Conservation (phyloP, 2,113 vertebrate genomes). For the Lepus americanus region DNA sequence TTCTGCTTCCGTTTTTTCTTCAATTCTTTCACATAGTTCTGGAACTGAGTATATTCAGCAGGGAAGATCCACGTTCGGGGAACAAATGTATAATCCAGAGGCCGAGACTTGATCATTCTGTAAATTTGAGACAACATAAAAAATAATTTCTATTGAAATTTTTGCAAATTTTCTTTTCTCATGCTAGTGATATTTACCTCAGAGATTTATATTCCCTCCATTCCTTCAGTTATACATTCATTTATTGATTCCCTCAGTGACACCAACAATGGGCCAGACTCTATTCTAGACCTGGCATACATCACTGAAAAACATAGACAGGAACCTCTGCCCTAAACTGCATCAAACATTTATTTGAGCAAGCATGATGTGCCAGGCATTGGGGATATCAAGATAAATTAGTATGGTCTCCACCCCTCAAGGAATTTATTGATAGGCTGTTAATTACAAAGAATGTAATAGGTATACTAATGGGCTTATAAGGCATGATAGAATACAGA, state of each 20-base stretch:
- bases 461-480: not conserved
- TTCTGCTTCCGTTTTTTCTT: conserved; percentile 97
- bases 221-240: conserved; percentile 21
- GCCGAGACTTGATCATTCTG: conserved; percentile 98
- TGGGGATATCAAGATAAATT: conserved; percentile 12
- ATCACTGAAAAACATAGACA: not conserved
- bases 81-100: conserved; percentile 97
- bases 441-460: conserved; percentile 9
- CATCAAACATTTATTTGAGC: not conserved
- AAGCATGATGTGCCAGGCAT: not conserved
- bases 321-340: not conserved
- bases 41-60: conserved; percentile 97
- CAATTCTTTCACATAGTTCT: conserved; percentile 98
- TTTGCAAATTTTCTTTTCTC: conserved; percentile 34
- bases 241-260: not conserved
- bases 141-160: conserved; percentile 42
- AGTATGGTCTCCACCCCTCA: not conserved
- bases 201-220: conserved; percentile 6
- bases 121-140: conserved; percentile 60
- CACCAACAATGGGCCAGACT: not conserved
- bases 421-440: not conserved
- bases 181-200: not conserved
- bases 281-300: not conserved
- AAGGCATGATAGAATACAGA: not conserved
- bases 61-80: conserved; percentile 99